A percentile compares a stretch with the other conserved stretches of the same genome.
These are phyloP conservation scores for Coenonympha glycerion DNA, from an alignment of 2,888 invertebrate species.

Conservation along the genomic window DNA sequence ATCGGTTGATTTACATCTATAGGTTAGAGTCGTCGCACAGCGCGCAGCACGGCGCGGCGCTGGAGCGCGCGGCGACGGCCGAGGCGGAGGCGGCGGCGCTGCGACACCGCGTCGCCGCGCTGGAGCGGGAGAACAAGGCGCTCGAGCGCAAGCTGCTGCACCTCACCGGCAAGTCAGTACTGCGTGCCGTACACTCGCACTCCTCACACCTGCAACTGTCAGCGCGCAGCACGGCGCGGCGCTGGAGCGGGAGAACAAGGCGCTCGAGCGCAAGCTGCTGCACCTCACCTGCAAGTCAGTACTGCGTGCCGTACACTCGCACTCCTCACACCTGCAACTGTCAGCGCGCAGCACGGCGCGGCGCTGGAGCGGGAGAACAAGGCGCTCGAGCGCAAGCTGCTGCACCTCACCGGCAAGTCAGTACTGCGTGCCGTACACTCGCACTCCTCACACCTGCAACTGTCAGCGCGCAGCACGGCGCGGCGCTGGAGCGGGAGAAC, in stretches of 20 bases:
- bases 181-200: no score
- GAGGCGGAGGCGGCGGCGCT: constrained; percentile 63
- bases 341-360: constrained; percentile 74
- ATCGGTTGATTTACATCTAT: no score
- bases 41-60: constrained; percentile 73
- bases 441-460: no score
- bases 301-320: not conserved
- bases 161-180: constrained; percentile 74
- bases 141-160: constrained; percentile 83
- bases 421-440: constrained; percentile 20
- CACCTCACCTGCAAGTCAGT: constrained; percentile 77
- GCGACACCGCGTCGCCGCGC: constrained; percentile 65
- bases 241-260: constrained; percentile 79
- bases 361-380: constrained; percentile 80
- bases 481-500: no score
- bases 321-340: no score
- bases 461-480: constrained; percentile 62
- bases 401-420: constrained; percentile 77
- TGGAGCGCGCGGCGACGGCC: constrained; percentile 67
- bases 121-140: constrained; percentile 79
- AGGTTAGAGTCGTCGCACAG: constrained; percentile 64
- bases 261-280: constrained; percentile 81
- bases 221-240: constrained; percentile 72
- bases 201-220: no score
- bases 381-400: constrained; percentile 81